Evolutionary conservation across 1,140 invertebrate genomes (phyloP).

Genomic region (Helicoverpa zea): DNA sequence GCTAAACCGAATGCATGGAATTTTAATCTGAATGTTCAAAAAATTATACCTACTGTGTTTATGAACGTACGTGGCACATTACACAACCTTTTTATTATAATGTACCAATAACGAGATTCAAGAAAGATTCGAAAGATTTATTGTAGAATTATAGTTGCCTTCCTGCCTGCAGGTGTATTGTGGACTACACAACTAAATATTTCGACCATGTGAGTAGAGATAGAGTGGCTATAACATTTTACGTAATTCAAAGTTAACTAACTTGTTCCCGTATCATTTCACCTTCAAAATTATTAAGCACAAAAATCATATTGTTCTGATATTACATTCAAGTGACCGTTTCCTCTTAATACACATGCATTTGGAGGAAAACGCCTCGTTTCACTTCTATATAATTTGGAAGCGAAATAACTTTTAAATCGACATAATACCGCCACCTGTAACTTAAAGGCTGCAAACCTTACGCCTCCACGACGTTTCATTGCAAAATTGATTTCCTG

Average conservation of each 20-base stretch:
- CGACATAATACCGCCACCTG: conserved; percentile 70
- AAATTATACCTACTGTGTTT: conserved; percentile 46
- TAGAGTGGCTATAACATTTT: conserved; percentile 10
- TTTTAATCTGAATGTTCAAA: conserved; percentile 55
- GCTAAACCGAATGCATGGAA: conserved; percentile 55
- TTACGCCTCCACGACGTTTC: conserved; percentile 81
- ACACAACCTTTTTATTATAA: conserved; percentile 33
- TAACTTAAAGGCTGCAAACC: conserved; percentile 72
- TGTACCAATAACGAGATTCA: conserved; percentile 39
- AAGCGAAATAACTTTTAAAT: conserved; percentile 65
- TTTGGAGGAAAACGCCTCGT: neutral
- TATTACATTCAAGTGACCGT: neutral
- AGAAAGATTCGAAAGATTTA: conserved; percentile 48
- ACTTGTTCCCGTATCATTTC: too few species aligned
- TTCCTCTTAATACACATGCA: neutral
- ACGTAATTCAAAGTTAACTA: neutral
- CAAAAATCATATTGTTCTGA: too few species aligned
- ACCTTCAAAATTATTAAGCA: too few species aligned
- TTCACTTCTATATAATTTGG: conserved; percentile 27
- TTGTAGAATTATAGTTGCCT: conserved; percentile 46
- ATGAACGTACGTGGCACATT: conserved; percentile 41
- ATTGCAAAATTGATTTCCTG: conserved; percentile 83
- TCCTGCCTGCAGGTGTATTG: conserved; percentile 38
- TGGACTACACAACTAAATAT: conserved; percentile 22
- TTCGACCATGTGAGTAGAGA: conserved; percentile 13